A percentile compares a stretch with the other conserved stretches of the same genome.
These are phyloP conservation scores for Monomorium pharaonis DNA, from an alignment of 1,140 invertebrate species.

Conservation along the genomic window DNA sequence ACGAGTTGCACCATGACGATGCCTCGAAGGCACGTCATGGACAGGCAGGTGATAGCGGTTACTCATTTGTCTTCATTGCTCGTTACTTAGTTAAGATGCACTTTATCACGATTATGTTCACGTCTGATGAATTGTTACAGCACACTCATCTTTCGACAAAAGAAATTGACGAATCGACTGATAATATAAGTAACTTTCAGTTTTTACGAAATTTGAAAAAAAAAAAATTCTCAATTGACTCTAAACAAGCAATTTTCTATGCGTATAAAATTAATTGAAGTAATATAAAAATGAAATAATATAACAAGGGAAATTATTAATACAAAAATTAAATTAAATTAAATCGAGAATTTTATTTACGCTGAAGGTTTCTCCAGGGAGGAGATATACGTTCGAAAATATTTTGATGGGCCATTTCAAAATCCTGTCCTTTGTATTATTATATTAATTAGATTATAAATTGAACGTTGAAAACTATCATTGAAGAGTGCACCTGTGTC, in stretches of 20 bases:
- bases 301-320: neutral
- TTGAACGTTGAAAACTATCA: neutral
- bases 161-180: neutral
- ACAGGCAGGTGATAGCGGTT: conserved; percentile 66
- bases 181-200: neutral
- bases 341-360: neutral
- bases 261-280: neutral
- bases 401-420: neutral
- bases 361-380: neutral
- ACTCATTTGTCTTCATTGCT: conserved; percentile 73
- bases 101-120: conserved; percentile 59
- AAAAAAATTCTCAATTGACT: neutral
- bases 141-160: neutral
- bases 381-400: neutral
- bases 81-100: conserved; percentile 62
- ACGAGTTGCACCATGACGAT: conserved; percentile 72
- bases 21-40: conserved; percentile 61
- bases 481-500: conserved; percentile 4
- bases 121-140: neutral
- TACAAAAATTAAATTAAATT: neutral
- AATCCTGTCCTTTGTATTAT: neutral
- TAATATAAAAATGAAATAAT: neutral
- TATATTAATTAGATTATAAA: conserved; percentile 17
- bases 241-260: neutral
- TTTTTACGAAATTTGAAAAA: neutral